Evolutionary conservation across 2,113 vertebrate genomes (phyloP).

Genomic region (Xiphophorus couchianus): DNA sequence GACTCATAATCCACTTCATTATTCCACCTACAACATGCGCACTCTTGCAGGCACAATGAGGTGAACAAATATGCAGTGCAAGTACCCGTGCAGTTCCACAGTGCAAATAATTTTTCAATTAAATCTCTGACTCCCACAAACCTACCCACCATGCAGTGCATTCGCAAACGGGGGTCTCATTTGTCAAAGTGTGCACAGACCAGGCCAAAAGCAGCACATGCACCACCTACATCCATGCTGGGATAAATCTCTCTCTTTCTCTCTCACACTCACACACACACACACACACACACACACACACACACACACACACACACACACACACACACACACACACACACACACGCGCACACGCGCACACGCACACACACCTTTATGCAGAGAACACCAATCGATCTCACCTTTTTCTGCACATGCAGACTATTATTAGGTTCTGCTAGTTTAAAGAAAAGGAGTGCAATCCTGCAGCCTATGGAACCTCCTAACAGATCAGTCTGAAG

Average conservation of each 20-base stretch:
- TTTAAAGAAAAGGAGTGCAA: neutral
- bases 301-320: neutral
- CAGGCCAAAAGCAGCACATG: slow-evolving; percentile 12
- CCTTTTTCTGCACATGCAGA: neutral
- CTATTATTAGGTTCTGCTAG: neutral
- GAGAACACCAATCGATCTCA: neutral
- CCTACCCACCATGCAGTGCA: slow-evolving; percentile 50
- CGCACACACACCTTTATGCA: slow-evolving; percentile 21
- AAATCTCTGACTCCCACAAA: slow-evolving; percentile 46
- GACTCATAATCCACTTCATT: slow-evolving; percentile 70
- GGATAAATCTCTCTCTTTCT: slow-evolving; percentile 10
- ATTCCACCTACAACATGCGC: slow-evolving; percentile 44
- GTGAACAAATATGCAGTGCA: slow-evolving; percentile 32
- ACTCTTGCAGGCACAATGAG: slow-evolving; percentile 19
- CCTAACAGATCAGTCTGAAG: neutral
- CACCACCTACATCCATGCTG: slow-evolving; percentile 2
- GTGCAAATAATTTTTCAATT: slow-evolving; percentile 62
- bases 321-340: neutral
- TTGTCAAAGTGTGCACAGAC: slow-evolving; percentile 46
- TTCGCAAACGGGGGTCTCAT: slow-evolving; percentile 26
- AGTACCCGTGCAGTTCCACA: slow-evolving; percentile 33
- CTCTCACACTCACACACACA: no score
- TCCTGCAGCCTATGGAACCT: neutral
- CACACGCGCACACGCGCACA: no score
- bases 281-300: slow-evolving; percentile 14